These are phyloP conservation scores for Aethes cnicana DNA, from an alignment of 2,888 invertebrate genomes.

Conservation along the genomic window DNA sequence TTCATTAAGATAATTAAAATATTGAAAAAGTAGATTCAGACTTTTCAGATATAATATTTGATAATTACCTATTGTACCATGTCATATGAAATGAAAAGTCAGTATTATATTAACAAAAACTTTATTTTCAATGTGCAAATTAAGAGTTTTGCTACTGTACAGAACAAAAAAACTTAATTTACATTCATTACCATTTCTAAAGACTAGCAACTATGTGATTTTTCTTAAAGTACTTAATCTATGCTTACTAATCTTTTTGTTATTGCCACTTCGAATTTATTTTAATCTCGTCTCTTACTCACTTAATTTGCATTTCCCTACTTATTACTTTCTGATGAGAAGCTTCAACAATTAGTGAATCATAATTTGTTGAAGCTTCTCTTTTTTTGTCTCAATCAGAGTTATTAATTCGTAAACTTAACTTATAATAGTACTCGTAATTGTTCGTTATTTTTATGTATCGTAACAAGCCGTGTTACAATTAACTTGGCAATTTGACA, in stretches of 20 bases:
- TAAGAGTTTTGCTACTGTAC: slow-evolving; percentile 10
- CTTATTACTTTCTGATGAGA: too few relatives aligned
- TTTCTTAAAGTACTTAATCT: slow-evolving; percentile 32
- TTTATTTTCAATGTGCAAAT: slow-evolving; percentile 13
- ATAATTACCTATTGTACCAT: background rate
- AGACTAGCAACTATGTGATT: slow-evolving; percentile 47
- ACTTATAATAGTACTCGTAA: too few relatives aligned
- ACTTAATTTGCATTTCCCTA: background rate
- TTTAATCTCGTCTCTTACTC: slow-evolving; percentile 4
- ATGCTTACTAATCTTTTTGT: slow-evolving; percentile 4
- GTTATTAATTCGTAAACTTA: too few relatives aligned
- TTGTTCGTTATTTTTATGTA: too few relatives aligned
- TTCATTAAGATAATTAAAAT: slow-evolving; percentile 36
- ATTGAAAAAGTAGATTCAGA: background rate
- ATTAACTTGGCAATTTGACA: too few relatives aligned
- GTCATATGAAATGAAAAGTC: background rate
- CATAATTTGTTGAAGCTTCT: too few relatives aligned
- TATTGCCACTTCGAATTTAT: slow-evolving; percentile 8
- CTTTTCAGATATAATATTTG: too few relatives aligned
- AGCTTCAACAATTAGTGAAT: too few relatives aligned
- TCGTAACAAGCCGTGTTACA: too few relatives aligned
- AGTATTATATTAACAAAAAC: slow-evolving; percentile 10
- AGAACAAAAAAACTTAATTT: background rate
- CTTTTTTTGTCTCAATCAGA: too few relatives aligned
- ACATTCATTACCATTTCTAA: slow-evolving; percentile 36